Evolutionary conservation across 2,888 invertebrate genomes (phyloP).

Genomic region (Theretra japonica): DNA sequence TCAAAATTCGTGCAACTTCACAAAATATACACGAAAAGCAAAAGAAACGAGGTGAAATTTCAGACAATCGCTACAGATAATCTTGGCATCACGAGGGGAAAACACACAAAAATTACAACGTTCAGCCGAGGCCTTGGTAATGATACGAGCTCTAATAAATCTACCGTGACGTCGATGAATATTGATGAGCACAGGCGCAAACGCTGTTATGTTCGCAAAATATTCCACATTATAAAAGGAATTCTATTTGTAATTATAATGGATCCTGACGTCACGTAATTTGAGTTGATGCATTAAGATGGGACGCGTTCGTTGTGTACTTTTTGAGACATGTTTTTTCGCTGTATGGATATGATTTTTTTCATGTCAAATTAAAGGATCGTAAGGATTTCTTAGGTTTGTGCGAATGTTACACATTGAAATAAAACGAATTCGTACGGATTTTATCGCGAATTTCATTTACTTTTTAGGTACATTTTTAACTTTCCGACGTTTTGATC

Average conservation of each 20-base stretch:
- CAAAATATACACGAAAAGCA: not conserved
- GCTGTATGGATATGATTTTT: too few species aligned
- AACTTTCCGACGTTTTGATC: too few species aligned
- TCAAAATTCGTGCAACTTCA: too few species aligned
- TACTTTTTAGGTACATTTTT: too few species aligned
- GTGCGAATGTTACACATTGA: too few species aligned
- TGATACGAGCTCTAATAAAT: slow-evolving; percentile 70
- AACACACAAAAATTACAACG: slow-evolving; percentile 11
- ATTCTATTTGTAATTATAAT: slow-evolving; percentile 16
- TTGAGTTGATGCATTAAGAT: slow-evolving; percentile 5
- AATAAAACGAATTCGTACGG: too few species aligned
- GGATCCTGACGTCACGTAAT: slow-evolving; percentile 1
- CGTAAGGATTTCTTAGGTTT: too few species aligned
- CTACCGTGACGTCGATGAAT: slow-evolving; percentile 68
- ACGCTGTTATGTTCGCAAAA: slow-evolving; percentile 8
- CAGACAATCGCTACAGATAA: not conserved
- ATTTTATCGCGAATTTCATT: too few species aligned
- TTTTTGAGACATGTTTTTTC: not conserved
- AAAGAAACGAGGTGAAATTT: not conserved
- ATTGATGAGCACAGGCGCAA: slow-evolving; percentile 59
- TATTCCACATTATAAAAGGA: slow-evolving; percentile 3
- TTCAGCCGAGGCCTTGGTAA: slow-evolving; percentile 43
- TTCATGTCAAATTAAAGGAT: too few species aligned
- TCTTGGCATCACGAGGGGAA: not conserved
- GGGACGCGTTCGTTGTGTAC: not conserved